Conservation (phyloP, 2,113 vertebrate species). For the Sphaerodactylus townsendi region DNA sequence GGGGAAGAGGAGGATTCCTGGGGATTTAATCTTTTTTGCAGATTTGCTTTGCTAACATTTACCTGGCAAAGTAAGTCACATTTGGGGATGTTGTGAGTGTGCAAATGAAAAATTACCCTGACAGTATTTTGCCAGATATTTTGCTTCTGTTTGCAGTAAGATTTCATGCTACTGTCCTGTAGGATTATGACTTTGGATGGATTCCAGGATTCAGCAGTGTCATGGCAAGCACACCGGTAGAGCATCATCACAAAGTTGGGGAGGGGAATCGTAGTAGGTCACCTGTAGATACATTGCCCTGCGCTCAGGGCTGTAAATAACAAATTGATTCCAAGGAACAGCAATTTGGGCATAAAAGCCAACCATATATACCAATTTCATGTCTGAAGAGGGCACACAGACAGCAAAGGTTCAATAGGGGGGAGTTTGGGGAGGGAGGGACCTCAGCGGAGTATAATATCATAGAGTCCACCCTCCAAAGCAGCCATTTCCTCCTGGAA, state of each 20-base stretch:
- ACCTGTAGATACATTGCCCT: not conserved
- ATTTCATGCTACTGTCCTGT: slow-evolving; percentile 32
- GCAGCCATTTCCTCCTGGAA: no score
- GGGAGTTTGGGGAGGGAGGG: no score
- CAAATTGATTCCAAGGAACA: no score
- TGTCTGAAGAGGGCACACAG: no score
- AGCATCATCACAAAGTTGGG: not conserved
- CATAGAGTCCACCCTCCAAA: no score
- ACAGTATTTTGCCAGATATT: slow-evolving; percentile 50
- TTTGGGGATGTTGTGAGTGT: slow-evolving; percentile 43
- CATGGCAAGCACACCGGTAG: not conserved
- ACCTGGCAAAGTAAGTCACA: slow-evolving; percentile 57
- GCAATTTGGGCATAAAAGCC: no score
- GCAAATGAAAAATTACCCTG: slow-evolving; percentile 19
- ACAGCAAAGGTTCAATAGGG: no score
- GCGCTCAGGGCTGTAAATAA: not conserved
- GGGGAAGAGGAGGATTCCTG: slow-evolving; percentile 4
- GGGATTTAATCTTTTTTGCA: not conserved
- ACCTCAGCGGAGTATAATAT: no score
- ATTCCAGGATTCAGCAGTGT: not conserved
- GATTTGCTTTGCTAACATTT: slow-evolving; percentile 47
- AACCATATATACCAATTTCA: no score
- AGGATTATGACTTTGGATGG: slow-evolving; percentile 39
- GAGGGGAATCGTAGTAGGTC: not conserved
- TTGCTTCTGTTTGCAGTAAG: slow-evolving; percentile 32